Conservation (phyloP, 2,113 vertebrate species). For the Strigops habroptila region DNA sequence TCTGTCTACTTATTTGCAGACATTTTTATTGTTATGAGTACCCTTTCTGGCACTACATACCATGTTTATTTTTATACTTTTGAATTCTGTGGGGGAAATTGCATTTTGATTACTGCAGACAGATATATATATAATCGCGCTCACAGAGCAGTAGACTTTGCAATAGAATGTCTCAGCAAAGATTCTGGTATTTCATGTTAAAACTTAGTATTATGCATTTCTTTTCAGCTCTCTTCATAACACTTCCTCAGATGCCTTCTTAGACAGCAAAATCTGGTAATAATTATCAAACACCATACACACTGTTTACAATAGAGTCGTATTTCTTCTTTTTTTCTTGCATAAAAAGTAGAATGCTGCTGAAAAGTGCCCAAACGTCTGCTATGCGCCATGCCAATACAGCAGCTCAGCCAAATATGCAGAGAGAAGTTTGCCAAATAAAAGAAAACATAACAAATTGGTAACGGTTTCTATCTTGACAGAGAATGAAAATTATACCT, state of each 20-base stretch:
- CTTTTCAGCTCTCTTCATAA: slow-evolving; percentile 58
- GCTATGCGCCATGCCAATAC: slow-evolving; percentile 69
- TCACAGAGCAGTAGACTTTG: background rate
- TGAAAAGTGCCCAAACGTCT: slow-evolving; percentile 77
- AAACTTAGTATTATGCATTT: slow-evolving; percentile 55
- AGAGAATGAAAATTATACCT: slow-evolving; percentile 80
- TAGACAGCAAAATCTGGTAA: slow-evolving; percentile 77
- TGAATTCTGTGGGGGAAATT: background rate
- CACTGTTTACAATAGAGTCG: slow-evolving; percentile 75
- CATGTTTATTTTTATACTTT: slow-evolving; percentile 15
- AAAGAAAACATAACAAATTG: slow-evolving; percentile 82
- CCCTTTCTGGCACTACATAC: background rate
- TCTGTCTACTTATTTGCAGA: background rate
- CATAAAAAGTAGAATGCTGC: slow-evolving; percentile 71
- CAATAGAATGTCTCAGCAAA: background rate
- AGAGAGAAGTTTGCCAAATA: slow-evolving; percentile 74
- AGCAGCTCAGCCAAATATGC: slow-evolving; percentile 78
- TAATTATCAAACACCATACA: slow-evolving; percentile 78
- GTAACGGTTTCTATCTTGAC: slow-evolving; percentile 81
- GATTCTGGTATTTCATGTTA: slow-evolving; percentile 43
- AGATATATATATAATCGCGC: background rate
- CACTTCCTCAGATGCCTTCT: slow-evolving; percentile 67
- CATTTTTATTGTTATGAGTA: slow-evolving; percentile 1
- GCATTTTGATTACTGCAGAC: background rate
- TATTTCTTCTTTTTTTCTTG: slow-evolving; percentile 73